Evolutionary conservation across 2,888 invertebrate species (phyloP).

Genomic region (Priapulus caudatus): DNA sequence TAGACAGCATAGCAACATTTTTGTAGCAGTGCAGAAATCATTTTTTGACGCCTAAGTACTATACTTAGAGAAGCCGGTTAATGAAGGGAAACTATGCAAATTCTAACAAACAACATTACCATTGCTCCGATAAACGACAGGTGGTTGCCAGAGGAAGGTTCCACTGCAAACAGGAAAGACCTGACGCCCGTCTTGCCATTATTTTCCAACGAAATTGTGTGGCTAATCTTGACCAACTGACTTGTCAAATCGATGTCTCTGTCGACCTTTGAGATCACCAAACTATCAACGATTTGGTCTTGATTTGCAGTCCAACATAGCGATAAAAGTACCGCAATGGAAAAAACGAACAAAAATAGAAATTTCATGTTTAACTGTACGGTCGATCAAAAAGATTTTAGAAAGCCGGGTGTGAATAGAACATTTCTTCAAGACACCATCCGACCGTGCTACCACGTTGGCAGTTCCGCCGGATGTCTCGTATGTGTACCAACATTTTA

Average conservation of each 20-base stretch:
- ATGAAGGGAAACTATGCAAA: too few species aligned
- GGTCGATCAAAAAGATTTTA: too few species aligned
- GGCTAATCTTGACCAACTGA: slow-evolving; percentile 70
- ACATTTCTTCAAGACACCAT: too few species aligned
- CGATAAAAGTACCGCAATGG: neutral
- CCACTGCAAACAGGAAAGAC: slow-evolving; percentile 57
- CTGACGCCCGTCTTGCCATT: slow-evolving; percentile 57
- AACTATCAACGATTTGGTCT: slow-evolving; percentile 16
- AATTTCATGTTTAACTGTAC: neutral
- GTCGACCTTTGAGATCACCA: slow-evolving; percentile 55
- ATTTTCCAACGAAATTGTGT: slow-evolving; percentile 71
- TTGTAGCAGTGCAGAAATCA: too few species aligned
- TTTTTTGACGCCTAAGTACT: too few species aligned
- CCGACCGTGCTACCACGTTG: too few species aligned
- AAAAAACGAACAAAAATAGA: neutral
- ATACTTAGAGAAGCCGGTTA: too few species aligned
- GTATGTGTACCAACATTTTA: too few species aligned
- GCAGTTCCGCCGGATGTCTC: too few species aligned
- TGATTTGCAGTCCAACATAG: slow-evolving; percentile 2
- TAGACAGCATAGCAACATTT: too few species aligned
- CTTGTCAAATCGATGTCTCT: slow-evolving; percentile 72
- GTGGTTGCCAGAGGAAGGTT: slow-evolving; percentile 49
- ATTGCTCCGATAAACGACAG: slow-evolving; percentile 60
- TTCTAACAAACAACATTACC: too few species aligned
- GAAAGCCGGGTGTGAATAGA: too few species aligned